Evolutionary conservation across 2,888 invertebrate species (phyloP).

Genomic region (Platycheirus albimanus): DNA sequence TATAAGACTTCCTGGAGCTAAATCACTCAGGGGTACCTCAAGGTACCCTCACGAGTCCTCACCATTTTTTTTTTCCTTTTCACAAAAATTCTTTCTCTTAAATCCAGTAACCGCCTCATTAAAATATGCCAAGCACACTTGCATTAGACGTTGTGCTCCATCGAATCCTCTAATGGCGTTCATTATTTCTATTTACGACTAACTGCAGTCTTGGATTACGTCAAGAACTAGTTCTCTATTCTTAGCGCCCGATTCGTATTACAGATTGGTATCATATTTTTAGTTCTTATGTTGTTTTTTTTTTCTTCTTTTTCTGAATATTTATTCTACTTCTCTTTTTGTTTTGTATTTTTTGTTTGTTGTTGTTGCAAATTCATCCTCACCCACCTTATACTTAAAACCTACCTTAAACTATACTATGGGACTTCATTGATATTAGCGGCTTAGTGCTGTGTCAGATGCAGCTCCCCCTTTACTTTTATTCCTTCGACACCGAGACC

Average conservation of each 20-base stretch:
- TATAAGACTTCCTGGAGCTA: no score
- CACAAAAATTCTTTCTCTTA: constrained; percentile 1
- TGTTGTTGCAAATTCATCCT: neutral
- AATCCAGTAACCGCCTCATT: constrained; percentile 32
- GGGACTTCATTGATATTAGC: constrained; percentile 44
- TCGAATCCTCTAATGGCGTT: constrained; percentile 34
- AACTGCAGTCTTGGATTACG: constrained; percentile 48
- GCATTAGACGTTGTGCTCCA: constrained; percentile 4
- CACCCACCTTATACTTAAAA: constrained; percentile 20
- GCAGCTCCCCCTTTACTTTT: neutral
- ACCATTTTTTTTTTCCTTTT: constrained; percentile 21
- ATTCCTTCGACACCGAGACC: neutral
- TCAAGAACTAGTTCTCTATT: constrained; percentile 55
- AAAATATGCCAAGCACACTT: constrained; percentile 42
- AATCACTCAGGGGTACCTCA: constrained; percentile 12
- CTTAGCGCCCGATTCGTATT: constrained; percentile 50
- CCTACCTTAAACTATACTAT: no score
- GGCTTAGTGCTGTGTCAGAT: constrained; percentile 43
- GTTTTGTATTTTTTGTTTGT: constrained; percentile 1
- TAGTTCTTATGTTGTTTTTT: constrained; percentile 5
- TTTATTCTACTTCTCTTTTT: constrained; percentile 1
- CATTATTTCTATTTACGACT: constrained; percentile 61
- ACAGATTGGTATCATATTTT: constrained; percentile 60
- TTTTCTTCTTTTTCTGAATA: neutral
- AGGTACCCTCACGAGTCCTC: constrained; percentile 16